Evolutionary conservation across 2,113 vertebrate genomes (phyloP).

Genomic region (Notothenia rossii): DNA sequence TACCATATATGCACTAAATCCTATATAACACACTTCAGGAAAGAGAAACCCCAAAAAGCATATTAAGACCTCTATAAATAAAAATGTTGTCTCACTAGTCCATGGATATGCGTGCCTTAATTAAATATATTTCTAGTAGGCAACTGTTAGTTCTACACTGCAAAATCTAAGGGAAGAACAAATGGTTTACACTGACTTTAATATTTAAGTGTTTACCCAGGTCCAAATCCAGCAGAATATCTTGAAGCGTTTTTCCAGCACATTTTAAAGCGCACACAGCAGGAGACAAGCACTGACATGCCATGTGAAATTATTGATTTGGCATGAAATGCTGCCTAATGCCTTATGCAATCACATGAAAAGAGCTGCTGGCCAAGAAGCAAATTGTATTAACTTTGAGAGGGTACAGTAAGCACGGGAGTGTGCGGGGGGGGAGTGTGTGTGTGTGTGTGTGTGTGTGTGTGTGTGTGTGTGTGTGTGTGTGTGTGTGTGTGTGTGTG

Average conservation of each 20-base stretch:
- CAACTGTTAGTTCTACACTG: background rate
- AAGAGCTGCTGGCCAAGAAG: slow-evolving; percentile 75
- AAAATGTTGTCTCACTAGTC: background rate
- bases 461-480: slow-evolving; percentile 36
- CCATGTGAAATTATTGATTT: slow-evolving; percentile 76
- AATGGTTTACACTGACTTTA: slow-evolving; percentile 4
- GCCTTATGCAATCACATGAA: slow-evolving; percentile 74
- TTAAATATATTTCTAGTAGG: background rate
- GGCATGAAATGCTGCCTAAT: slow-evolving; percentile 72
- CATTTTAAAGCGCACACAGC: slow-evolving; percentile 38
- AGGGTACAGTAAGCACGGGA: slow-evolving; percentile 32
- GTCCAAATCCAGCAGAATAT: slow-evolving; percentile 26
- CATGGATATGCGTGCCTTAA: background rate
- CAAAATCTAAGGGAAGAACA: background rate
- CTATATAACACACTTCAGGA: no score
- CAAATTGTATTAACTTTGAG: slow-evolving; percentile 79
- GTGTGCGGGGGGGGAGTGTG: no score
- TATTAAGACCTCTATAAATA: background rate
- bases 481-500: slow-evolving; percentile 39
- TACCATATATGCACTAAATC: no score
- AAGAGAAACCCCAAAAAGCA: no score
- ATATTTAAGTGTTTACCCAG: slow-evolving; percentile 44
- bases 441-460: slow-evolving; percentile 42
- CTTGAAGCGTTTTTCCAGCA: slow-evolving; percentile 32
- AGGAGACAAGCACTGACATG: slow-evolving; percentile 55